Percentiles rank a stretch among this genome's conserved stretches.
Conservation (phyloP, 2,888 invertebrate species). For the Patella ulyssiponensis region DNA sequence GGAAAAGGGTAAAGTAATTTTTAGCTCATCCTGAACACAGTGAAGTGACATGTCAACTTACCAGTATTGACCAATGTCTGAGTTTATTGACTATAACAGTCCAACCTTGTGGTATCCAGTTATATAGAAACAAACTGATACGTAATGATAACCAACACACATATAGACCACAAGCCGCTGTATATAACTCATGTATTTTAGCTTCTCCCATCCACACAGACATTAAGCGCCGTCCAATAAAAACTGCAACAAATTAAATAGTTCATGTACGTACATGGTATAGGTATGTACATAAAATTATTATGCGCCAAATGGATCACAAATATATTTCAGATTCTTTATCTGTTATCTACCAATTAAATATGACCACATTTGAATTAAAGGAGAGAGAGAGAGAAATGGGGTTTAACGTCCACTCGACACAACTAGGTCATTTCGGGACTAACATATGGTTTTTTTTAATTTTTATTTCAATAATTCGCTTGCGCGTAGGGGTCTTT, state of each 20-base stretch:
- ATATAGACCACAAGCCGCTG: constrained; percentile 94
- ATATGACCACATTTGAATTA: too few species aligned
- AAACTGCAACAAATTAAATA: constrained; percentile 75
- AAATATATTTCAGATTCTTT: too few species aligned
- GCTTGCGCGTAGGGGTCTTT: too few species aligned
- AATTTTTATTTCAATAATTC: too few species aligned
- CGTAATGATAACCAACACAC: constrained; percentile 94
- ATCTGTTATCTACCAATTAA: too few species aligned
- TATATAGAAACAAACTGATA: constrained; percentile 84
- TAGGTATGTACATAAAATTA: too few species aligned
- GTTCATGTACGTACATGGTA: too few species aligned
- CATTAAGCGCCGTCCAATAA: constrained; percentile 91
- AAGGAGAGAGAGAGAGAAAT: too few species aligned
- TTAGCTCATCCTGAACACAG: neutral
- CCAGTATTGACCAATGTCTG: constrained; percentile 71
- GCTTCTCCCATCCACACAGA: constrained; percentile 84
- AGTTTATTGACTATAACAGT: constrained; percentile 74
- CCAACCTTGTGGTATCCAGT: constrained; percentile 92
- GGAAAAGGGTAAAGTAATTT: neutral
- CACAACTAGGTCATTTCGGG: too few species aligned
- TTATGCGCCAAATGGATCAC: too few species aligned
- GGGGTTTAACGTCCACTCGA: too few species aligned
- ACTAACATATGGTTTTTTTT: too few species aligned
- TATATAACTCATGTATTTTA: constrained; percentile 93
- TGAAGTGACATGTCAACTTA: constrained; percentile 49